These are phyloP conservation scores for Anolis apletophallus DNA, from an alignment of 2,797 vertebrate genomes.

Conservation along the genomic window DNA sequence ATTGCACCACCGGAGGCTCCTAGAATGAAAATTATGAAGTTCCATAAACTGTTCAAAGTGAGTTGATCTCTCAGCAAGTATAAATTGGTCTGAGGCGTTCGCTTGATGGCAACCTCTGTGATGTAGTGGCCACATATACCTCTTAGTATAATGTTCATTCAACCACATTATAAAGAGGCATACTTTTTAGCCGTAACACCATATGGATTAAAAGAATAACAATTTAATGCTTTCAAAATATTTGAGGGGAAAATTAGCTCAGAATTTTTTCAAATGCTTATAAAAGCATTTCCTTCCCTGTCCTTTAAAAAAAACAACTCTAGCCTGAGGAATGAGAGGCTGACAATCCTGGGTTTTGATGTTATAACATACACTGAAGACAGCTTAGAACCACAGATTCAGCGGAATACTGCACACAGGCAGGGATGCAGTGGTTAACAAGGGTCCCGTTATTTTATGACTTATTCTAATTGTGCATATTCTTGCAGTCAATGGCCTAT, in stretches of 20 bases:
- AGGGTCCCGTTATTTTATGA: background rate
- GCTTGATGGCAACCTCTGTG: background rate
- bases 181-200: background rate
- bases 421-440: background rate
- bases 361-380: background rate
- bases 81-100: background rate
- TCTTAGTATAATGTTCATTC: no score
- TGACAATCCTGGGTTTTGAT: background rate
- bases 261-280: background rate
- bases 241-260: background rate
- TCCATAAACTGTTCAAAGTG: background rate
- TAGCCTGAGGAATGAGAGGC: background rate
- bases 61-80: background rate
- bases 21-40: background rate
- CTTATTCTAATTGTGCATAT: background rate
- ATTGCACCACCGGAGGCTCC: no score
- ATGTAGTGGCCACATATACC: background rate
- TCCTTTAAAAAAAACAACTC: background rate
- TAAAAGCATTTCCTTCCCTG: background rate
- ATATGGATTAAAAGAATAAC: background rate
- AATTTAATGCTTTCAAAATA: background rate
- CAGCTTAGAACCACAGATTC: background rate
- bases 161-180: background rate
- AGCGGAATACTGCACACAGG: background rate
- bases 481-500: background rate